Evolutionary conservation across 2,888 invertebrate species (phyloP), one percentile per base, ranked within the genome.

Genomic region (Chymomyza amoena): DNA sequence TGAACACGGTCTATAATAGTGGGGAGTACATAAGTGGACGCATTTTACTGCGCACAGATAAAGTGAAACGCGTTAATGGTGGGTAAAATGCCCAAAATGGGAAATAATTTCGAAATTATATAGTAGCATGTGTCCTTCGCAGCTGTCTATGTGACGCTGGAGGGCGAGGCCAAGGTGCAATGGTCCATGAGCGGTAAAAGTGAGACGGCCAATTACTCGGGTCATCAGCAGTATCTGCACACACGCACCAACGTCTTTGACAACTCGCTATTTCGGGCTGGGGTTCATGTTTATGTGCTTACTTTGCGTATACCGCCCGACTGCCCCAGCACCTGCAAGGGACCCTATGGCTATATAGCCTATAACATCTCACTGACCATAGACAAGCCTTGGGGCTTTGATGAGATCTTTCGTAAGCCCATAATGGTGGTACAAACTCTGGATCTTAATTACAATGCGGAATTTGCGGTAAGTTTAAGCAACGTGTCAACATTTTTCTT

Each of bases 381-480:
- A 20, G 97, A 97, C 89, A 93, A 96, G 36, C 96, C 97, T 15
- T 96, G 96, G 95, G 96, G 95, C 84, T 95, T 95, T 90, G 84
- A 90, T 69, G 90, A 90, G 74, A 72, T 88, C 57, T 90, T 90
- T 60, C 84, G 88, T 39, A 90, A 90, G 66, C 88, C 89, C 15
- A 96, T 97, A 84, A 96, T 95, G 63, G 95, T 97, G 15, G 93
- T 96, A 67, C 94, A 95, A 77, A 94, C 95, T 2, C 92, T 97
- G 83, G 96, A 97, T 92, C 93, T 97, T 71, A 97, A 97, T 92
- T 93, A 93, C 76, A 94, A 95, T 90, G 92, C 94, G 1, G 93
- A 93, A 72, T 94, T 95, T 74, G 93, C 93, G 91, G 95, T 95
- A 92, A 91, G 92, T 76, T 18, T n/a, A 2, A 6, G 9, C 15